phyloP scores from a whole-genome alignment of 1,140 invertebrate species.

The Drosophila orosa region DNA sequence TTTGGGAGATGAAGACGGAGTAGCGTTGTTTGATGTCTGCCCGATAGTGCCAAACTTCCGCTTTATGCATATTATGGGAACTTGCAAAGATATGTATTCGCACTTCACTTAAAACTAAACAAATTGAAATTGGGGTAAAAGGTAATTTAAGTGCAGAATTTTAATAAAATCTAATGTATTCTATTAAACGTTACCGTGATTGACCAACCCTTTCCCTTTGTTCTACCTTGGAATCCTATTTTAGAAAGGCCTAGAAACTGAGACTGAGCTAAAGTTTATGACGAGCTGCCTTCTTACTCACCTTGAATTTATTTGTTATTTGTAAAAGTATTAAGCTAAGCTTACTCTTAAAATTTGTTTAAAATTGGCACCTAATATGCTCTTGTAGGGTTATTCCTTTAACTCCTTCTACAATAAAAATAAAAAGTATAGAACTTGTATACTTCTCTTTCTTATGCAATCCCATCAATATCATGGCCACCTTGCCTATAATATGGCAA shows the following conservation, averaged over 20 bases:
- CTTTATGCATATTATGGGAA: conserved; percentile 52
- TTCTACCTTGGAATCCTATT: no score
- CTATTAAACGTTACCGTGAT: background rate
- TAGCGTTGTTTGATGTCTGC: conserved; percentile 28
- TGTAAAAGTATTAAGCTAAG: no score
- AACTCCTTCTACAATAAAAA: no score
- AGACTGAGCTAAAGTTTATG: background rate
- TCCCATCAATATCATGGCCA: conserved; percentile 7
- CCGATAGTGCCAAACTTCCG: conserved; percentile 37
- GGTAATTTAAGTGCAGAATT: background rate
- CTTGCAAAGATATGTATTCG: conserved; percentile 21
- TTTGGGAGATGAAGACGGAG: conserved; percentile 23
- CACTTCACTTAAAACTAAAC: background rate
- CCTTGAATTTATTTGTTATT: no score
- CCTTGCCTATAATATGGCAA: background rate
- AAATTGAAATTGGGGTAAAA: background rate
- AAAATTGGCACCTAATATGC: no score
- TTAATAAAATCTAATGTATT: no score
- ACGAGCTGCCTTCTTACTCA: no score
- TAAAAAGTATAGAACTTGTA: background rate
- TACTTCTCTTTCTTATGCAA: background rate
- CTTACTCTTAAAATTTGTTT: no score
- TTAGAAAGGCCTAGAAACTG: background rate
- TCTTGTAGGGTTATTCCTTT: no score
- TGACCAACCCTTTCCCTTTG: no score